A percentile compares a stretch with the other conserved stretches of the same genome.
phyloP scores from a whole-genome alignment of 2,113 vertebrate species.

The Calyptomena viridis region DNA sequence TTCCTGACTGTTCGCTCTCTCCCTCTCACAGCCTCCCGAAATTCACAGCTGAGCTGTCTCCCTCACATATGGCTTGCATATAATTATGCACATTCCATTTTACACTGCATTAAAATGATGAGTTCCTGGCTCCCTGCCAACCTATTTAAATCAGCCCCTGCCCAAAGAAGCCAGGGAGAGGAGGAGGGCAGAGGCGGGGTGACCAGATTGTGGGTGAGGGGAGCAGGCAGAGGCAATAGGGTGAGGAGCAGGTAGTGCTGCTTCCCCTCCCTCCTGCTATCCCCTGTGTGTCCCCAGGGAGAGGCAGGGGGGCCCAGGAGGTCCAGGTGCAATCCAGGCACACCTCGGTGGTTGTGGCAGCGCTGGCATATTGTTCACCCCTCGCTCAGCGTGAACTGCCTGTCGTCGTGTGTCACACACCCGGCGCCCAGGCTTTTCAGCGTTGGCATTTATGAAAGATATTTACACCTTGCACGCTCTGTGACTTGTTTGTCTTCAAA shows the following conservation, averaged over 20 bases:
- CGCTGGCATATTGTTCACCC: not conserved
- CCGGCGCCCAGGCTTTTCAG: not conserved
- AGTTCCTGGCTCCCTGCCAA: constrained; percentile 90
- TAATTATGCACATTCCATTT: constrained; percentile 94
- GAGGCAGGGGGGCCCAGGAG: not conserved
- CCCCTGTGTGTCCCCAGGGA: accelerated
- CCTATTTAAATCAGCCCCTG: constrained; percentile 86
- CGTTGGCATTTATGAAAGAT: constrained; percentile 16
- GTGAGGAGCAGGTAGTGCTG: not conserved
- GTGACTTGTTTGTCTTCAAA: constrained; percentile 21
- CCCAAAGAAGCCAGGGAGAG: constrained; percentile 77
- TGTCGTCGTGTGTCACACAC: constrained; percentile 9
- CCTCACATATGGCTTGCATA: constrained; percentile 86
- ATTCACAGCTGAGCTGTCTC: constrained; percentile 84
- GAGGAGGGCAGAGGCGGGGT: constrained; percentile 64
- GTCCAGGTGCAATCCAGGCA: not conserved
- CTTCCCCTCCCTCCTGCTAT: not conserved
- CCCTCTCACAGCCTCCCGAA: constrained; percentile 74
- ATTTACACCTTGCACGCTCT: constrained; percentile 20
- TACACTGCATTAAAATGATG: constrained; percentile 88
- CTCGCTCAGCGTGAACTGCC: not conserved
- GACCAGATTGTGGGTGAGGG: constrained; percentile 1
- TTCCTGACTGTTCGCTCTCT: constrained; percentile 75
- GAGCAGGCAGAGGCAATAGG: not conserved
- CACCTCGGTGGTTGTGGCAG: not conserved